Evolutionary conservation across 1,140 invertebrate genomes (phyloP).

Genomic region (Drosophila pruinosa): DNA sequence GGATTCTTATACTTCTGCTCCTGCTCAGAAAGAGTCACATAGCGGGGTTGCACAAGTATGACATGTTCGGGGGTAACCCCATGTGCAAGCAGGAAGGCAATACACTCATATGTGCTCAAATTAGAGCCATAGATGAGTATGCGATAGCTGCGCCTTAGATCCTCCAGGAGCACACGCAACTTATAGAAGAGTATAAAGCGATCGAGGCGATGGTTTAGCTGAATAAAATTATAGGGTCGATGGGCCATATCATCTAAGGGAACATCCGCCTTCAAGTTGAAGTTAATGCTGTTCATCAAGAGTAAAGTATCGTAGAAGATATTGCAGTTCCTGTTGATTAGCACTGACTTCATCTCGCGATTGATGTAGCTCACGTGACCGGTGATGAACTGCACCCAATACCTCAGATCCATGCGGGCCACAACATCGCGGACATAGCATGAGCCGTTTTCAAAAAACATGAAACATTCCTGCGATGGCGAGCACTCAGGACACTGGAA

Average conservation of each 20-base stretch:
- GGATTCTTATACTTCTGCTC: constrained; percentile 37
- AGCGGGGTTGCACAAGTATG: constrained; percentile 33
- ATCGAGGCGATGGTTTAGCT: constrained; percentile 61
- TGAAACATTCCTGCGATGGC: constrained; percentile 21
- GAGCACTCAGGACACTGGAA: constrained; percentile 57
- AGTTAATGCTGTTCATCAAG: constrained; percentile 40
- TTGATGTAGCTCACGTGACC: constrained; percentile 44
- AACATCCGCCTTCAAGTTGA: background rate
- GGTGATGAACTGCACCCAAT: constrained; percentile 59
- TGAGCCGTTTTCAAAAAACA: constrained; percentile 25
- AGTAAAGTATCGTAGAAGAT: constrained; percentile 65
- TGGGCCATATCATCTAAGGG: background rate
- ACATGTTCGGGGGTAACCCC: constrained; percentile 21
- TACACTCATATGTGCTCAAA: constrained; percentile 58
- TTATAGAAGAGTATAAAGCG: constrained; percentile 65
- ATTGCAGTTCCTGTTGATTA: constrained; percentile 46
- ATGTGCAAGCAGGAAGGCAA: constrained; percentile 56
- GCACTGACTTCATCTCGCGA: constrained; percentile 47
- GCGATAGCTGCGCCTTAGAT: constrained; percentile 16
- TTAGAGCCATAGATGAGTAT: constrained; percentile 60
- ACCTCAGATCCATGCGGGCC: constrained; percentile 57
- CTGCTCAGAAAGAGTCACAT: background rate
- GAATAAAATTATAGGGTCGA: constrained; percentile 52
- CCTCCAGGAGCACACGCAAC: constrained; percentile 31
- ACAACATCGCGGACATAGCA: constrained; percentile 53